phyloP scores from a whole-genome alignment of 1,140 invertebrate genomes.

The Cylas formicarius region DNA sequence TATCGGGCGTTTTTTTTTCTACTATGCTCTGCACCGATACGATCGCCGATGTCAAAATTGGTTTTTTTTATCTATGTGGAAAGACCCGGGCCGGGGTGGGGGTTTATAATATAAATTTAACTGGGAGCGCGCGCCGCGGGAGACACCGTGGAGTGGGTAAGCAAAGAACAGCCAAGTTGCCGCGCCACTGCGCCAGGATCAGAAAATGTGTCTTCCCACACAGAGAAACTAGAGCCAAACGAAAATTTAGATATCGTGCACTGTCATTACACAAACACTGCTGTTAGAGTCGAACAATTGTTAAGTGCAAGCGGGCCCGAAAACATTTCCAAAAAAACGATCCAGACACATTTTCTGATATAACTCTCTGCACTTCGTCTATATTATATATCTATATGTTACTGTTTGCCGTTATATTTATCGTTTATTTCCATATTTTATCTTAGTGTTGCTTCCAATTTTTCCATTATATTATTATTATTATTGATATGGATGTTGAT shows the following conservation, averaged over 20 bases:
- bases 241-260: conserved; percentile 38
- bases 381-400: conserved; percentile 26
- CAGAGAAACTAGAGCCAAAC: conserved; percentile 46
- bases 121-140: too few species aligned
- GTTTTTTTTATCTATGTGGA: conserved; percentile 45
- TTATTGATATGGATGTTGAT: too few species aligned
- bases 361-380: conserved; percentile 24
- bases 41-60: too few species aligned
- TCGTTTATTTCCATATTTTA: conserved; percentile 4
- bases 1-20: too few species aligned
- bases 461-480: conserved; percentile 6
- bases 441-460: conserved; percentile 19
- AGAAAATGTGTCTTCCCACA: conserved; percentile 88
- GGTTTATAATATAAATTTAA: too few species aligned
- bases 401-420: conserved; percentile 17
- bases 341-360: conserved; percentile 48
- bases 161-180: too few species aligned
- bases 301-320: conserved; percentile 38
- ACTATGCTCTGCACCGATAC: too few species aligned
- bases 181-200: too few species aligned
- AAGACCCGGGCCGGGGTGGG: too few species aligned
- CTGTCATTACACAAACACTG: conserved; percentile 41
- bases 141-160: too few species aligned
- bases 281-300: conserved; percentile 39
- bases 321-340: conserved; percentile 11